A percentile compares a stretch with the other conserved stretches of the same genome.
These are phyloP conservation scores for Parnassius mnemosyne DNA, from an alignment of 2,888 invertebrate genomes.

Conservation along the genomic window DNA sequence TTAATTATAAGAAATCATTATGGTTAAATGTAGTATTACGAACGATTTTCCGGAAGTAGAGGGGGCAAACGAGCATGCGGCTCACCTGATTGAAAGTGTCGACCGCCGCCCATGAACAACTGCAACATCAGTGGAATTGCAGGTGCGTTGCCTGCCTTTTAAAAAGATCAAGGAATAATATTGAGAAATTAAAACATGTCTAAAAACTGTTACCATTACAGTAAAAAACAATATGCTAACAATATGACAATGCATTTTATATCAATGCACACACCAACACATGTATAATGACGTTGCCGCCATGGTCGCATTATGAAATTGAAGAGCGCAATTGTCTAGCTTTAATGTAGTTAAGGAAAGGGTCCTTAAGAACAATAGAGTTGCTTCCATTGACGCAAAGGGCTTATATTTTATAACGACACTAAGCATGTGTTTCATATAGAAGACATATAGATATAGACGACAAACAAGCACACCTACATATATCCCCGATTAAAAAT, in stretches of 20 bases:
- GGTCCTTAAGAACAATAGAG: constrained; percentile 18
- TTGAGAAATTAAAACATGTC: not conserved
- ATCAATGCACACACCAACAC: constrained; percentile 1
- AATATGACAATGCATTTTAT: not conserved
- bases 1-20: too few relatives aligned
- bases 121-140: too few relatives aligned
- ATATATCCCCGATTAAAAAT: too few relatives aligned
- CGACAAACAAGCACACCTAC: too few relatives aligned
- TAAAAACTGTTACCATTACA: not conserved
- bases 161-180: too few relatives aligned
- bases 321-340: constrained; percentile 13
- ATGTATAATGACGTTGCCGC: not conserved
- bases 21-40: too few relatives aligned
- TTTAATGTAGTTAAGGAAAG: not conserved
- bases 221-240: not conserved
- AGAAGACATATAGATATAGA: too few relatives aligned
- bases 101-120: too few relatives aligned
- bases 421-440: not conserved
- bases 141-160: too few relatives aligned
- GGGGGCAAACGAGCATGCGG: too few relatives aligned
- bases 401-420: not conserved
- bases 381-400: constrained; percentile 1
- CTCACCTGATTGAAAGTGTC: too few relatives aligned
- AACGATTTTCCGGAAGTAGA: too few relatives aligned
- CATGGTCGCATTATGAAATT: constrained; percentile 16